A percentile compares a stretch with the other conserved stretches of the same genome.
phyloP scores from a whole-genome alignment of 2,797 vertebrate species.

The Tarsius wallacei region DNA sequence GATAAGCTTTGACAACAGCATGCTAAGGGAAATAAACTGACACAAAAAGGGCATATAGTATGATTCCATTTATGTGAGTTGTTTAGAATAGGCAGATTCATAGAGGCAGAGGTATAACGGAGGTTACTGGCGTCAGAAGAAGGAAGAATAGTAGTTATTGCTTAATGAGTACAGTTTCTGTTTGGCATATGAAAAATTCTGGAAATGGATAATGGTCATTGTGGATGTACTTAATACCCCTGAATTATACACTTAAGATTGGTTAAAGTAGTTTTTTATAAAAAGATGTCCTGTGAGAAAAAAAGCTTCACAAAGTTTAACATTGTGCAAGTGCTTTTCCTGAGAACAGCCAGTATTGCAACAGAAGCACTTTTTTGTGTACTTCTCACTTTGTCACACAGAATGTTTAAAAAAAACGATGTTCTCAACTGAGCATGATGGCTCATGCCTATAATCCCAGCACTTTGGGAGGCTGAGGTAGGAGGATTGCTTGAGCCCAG shows the following conservation, averaged over 20 bases:
- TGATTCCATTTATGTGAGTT: no score
- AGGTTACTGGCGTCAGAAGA: no score
- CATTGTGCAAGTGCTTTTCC: not conserved
- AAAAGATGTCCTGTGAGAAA: not conserved
- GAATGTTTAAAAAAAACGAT: no score
- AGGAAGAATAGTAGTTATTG: no score
- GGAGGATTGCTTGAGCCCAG: not conserved
- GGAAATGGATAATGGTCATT: not conserved
- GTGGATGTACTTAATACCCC: not conserved
- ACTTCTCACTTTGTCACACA: conserved; percentile 10
- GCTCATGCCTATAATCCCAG: not conserved
- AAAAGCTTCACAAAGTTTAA: not conserved
- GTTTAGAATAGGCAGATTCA: no score
- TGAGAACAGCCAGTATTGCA: not conserved
- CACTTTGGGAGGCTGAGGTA: not conserved
- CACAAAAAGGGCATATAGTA: no score
- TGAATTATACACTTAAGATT: not conserved
- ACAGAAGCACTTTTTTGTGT: not conserved
- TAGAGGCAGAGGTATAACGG: no score
- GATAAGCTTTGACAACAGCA: not conserved
- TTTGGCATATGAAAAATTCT: no score
- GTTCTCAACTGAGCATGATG: not conserved
- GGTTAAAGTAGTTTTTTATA: not conserved
- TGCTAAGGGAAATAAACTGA: not conserved
- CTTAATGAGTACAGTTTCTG: no score